These are phyloP conservation scores for Tachina lurida DNA, from an alignment of 2,888 invertebrate species.

Conservation along the genomic window DNA sequence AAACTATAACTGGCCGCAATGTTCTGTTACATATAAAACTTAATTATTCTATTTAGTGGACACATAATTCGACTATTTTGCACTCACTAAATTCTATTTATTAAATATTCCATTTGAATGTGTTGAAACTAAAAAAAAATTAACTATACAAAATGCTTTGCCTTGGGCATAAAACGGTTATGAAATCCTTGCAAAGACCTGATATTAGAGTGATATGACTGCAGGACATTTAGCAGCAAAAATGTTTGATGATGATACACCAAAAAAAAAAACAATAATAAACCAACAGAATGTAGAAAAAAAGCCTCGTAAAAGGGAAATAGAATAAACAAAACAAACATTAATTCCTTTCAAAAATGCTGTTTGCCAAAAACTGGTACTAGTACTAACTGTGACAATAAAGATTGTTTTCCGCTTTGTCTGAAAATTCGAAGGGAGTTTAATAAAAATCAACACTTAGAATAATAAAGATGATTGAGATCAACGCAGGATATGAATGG, in stretches of 20 bases:
- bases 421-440: slow-evolving; percentile 59
- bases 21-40: not conserved
- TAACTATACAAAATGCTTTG: slow-evolving; percentile 23
- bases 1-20: not conserved
- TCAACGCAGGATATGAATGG: slow-evolving; percentile 15
- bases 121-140: slow-evolving; percentile 28
- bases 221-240: slow-evolving; percentile 48
- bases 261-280: slow-evolving; percentile 40
- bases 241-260: slow-evolving; percentile 60
- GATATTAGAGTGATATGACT: slow-evolving; percentile 66
- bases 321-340: slow-evolving; percentile 51
- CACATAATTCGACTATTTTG: not conserved
- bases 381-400: slow-evolving; percentile 59
- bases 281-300: slow-evolving; percentile 15
- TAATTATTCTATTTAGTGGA: slow-evolving; percentile 3
- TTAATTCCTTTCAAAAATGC: slow-evolving; percentile 50
- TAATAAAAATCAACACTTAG: slow-evolving; percentile 66
- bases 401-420: slow-evolving; percentile 48
- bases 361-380: slow-evolving; percentile 56
- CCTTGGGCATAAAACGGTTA: slow-evolving; percentile 59
- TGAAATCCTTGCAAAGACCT: slow-evolving; percentile 59
- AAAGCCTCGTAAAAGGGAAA: slow-evolving; percentile 24
- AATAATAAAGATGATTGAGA: slow-evolving; percentile 49
- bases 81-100: not conserved
- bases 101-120: slow-evolving; percentile 38